phyloP scores from a whole-genome alignment of 1,140 invertebrate genomes.

The Ctenoplectra terminalis region DNA sequence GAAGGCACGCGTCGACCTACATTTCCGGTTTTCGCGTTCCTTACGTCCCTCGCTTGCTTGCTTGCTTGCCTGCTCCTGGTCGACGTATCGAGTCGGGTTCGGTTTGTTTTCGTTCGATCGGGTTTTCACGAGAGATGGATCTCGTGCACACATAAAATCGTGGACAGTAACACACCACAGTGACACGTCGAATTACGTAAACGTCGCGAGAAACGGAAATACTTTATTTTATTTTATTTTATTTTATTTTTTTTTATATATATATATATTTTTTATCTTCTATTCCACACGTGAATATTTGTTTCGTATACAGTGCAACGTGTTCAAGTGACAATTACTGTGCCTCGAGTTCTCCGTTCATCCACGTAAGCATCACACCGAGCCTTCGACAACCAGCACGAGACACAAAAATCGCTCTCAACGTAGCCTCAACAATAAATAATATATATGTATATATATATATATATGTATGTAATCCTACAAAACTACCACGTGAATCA shows the following conservation, averaged over 20 bases:
- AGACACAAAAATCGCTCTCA: slow-evolving; percentile 24
- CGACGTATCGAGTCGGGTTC: background rate
- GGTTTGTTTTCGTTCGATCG: background rate
- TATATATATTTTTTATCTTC: background rate
- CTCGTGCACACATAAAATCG: background rate
- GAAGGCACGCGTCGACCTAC: slow-evolving; percentile 2
- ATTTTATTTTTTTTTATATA: background rate
- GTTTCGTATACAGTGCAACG: slow-evolving; percentile 11
- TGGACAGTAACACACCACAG: background rate
- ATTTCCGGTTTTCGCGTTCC: slow-evolving; percentile 32
- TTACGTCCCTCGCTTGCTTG: background rate
- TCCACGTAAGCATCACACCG: slow-evolving; percentile 30
- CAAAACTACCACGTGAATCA: slow-evolving; percentile 33
- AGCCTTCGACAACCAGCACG: slow-evolving; percentile 6
- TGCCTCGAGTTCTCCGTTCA: slow-evolving; percentile 28
- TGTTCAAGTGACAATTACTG: slow-evolving; percentile 24
- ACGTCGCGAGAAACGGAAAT: background rate
- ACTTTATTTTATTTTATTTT: background rate
- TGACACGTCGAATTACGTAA: background rate
- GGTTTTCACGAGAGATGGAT: background rate
- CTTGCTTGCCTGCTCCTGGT: background rate
- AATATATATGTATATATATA: background rate
- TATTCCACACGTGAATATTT: background rate
- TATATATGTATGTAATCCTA: background rate
- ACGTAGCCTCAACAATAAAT: background rate